Evolutionary conservation across 2,888 invertebrate genomes (phyloP).

Genomic region (Cybosia mesomella): DNA sequence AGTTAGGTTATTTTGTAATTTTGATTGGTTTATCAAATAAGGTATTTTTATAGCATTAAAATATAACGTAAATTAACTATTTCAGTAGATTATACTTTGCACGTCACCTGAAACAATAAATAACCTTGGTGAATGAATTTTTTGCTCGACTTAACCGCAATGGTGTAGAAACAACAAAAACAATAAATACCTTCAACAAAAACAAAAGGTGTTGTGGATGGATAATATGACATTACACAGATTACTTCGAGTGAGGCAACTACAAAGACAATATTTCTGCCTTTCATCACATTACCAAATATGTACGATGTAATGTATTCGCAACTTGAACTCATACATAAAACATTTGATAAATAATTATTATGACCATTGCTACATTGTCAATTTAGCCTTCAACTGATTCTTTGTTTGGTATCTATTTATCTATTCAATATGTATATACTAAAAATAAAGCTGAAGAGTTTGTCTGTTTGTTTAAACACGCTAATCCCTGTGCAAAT

Average conservation of each 20-base stretch:
- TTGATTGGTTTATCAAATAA: slow-evolving; percentile 11
- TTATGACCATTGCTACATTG: slow-evolving; percentile 52
- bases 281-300: slow-evolving; percentile 74
- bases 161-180: slow-evolving; percentile 47
- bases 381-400: slow-evolving; percentile 60
- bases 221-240: slow-evolving; percentile 66
- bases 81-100: slow-evolving; percentile 34
- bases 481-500: neutral
- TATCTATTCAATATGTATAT: neutral
- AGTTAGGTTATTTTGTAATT: slow-evolving; percentile 16
- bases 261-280: slow-evolving; percentile 70
- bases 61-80: slow-evolving; percentile 24
- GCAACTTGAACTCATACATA: slow-evolving; percentile 59
- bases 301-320: slow-evolving; percentile 67
- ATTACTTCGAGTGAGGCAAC: slow-evolving; percentile 64
- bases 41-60: slow-evolving; percentile 20
- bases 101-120: slow-evolving; percentile 44
- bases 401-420: slow-evolving; percentile 65
- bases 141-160: slow-evolving; percentile 46
- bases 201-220: slow-evolving; percentile 54
- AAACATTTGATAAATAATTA: slow-evolving; percentile 51
- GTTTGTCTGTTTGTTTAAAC: neutral
- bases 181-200: slow-evolving; percentile 56
- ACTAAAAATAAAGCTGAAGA: neutral
- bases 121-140: slow-evolving; percentile 42